phyloP scores from a whole-genome alignment of 2,888 invertebrate genomes.

The Scaptomyza parva region DNA sequence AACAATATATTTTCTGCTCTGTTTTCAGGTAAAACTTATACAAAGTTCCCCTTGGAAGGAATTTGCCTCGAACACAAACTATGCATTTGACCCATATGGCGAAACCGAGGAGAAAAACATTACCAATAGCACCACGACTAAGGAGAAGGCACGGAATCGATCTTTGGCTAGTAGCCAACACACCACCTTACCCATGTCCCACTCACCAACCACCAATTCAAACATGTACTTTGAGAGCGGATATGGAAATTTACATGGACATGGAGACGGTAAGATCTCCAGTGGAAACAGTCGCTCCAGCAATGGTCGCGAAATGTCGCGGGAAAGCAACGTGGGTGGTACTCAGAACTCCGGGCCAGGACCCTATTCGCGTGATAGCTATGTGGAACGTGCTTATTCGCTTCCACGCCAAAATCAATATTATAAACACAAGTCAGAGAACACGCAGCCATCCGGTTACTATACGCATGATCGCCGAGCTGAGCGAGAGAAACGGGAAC shows the following conservation, averaged over 20 bases:
- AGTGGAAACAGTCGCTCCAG: conserved; percentile 53
- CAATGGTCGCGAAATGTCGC: conserved; percentile 59
- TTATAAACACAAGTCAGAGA: conserved; percentile 81
- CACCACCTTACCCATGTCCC: conserved; percentile 85
- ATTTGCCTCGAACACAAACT: conserved; percentile 92
- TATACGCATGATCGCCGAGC: conserved; percentile 86
- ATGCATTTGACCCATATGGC: conserved; percentile 94
- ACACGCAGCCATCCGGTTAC: conserved; percentile 85
- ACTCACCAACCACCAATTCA: conserved; percentile 84
- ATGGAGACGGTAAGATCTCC: conserved; percentile 47
- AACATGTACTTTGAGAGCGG: conserved; percentile 83
- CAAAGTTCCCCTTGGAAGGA: conserved; percentile 95
- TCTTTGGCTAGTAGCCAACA: conserved; percentile 81
- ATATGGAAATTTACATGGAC: conserved; percentile 52
- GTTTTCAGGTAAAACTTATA: conserved; percentile 91
- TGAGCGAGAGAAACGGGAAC: conserved; percentile 72
- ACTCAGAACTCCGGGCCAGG: conserved; percentile 23
- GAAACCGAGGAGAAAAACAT: conserved; percentile 90
- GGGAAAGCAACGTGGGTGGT: conserved; percentile 62
- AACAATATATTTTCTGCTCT: conserved; percentile 13
- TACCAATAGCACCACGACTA: conserved; percentile 69
- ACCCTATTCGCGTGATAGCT: conserved; percentile 80
- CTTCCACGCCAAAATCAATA: conserved; percentile 88
- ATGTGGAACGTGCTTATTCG: conserved; percentile 89
- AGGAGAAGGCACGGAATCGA: conserved; percentile 80